phyloP scores from a whole-genome alignment of 1,140 invertebrate species.

The Magallana angulata region DNA sequence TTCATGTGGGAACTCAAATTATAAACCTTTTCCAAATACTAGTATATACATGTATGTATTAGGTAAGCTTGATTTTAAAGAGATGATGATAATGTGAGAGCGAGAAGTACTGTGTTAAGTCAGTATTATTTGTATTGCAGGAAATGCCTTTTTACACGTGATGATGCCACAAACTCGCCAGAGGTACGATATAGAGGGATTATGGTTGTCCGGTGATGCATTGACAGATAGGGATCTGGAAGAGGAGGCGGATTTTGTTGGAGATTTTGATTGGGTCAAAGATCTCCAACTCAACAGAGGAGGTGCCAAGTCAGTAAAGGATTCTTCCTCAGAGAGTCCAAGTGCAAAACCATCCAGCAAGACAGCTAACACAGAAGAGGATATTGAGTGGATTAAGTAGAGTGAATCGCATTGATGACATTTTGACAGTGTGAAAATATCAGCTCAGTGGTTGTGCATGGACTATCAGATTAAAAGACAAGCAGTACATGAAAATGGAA shows the following conservation, averaged over 20 bases:
- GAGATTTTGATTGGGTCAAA: slow-evolving; percentile 45
- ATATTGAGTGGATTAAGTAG: not conserved
- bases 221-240: slow-evolving; percentile 84
- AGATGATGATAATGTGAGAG: not conserved
- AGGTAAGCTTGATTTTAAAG: no score
- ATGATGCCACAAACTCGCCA: slow-evolving; percentile 86
- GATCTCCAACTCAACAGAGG: slow-evolving; percentile 34
- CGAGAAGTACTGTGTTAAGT: no score
- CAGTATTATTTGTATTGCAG: slow-evolving; percentile 57
- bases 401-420: no score
- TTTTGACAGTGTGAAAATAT: no score
- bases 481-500: no score
- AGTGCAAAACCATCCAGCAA: not conserved
- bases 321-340: no score
- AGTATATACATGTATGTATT: no score
- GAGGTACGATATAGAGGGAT: slow-evolving; percentile 91
- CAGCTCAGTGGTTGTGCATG: no score
- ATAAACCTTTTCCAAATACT: no score
- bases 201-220: slow-evolving; percentile 92
- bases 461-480: no score
- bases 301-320: not conserved
- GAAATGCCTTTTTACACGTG: slow-evolving; percentile 94
- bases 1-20: not conserved
- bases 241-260: not conserved
- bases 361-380: not conserved